phyloP scores from a whole-genome alignment of 1,140 invertebrate species.

The Magallana gigas region DNA sequence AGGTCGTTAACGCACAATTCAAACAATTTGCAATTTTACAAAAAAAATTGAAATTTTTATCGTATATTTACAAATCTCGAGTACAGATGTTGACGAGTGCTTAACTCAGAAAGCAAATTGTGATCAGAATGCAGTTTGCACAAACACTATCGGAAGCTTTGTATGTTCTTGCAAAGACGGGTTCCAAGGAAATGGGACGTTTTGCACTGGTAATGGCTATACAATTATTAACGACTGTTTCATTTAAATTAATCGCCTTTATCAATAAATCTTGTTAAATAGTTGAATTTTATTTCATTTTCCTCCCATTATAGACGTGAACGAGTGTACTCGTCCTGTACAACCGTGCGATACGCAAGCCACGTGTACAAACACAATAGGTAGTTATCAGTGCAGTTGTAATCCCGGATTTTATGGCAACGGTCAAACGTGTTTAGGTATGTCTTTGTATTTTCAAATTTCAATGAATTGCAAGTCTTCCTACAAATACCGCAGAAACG shows the following conservation, averaged over 20 bases:
- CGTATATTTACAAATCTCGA: too few species aligned
- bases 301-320: not conserved
- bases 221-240: not conserved
- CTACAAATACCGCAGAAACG: too few species aligned
- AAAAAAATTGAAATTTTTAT: too few species aligned
- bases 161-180: not conserved
- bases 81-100: constrained; percentile 31
- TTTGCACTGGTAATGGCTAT: not conserved
- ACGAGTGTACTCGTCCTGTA: not conserved
- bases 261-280: not conserved
- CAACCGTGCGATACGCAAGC: not conserved
- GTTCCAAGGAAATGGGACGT: constrained; percentile 19
- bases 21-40: too few species aligned
- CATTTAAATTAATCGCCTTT: not conserved
- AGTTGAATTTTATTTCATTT: not conserved
- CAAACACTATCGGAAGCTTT: constrained; percentile 8
- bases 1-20: too few species aligned
- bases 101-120: not conserved
- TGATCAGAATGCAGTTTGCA: not conserved
- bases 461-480: too few species aligned
- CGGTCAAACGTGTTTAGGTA: not conserved
- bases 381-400: not conserved
- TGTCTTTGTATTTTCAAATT: not conserved
- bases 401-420: not conserved
- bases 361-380: not conserved